These are phyloP conservation scores for Burhinus oedicnemus DNA, from an alignment of 2,113 vertebrate genomes.

Conservation along the genomic window DNA sequence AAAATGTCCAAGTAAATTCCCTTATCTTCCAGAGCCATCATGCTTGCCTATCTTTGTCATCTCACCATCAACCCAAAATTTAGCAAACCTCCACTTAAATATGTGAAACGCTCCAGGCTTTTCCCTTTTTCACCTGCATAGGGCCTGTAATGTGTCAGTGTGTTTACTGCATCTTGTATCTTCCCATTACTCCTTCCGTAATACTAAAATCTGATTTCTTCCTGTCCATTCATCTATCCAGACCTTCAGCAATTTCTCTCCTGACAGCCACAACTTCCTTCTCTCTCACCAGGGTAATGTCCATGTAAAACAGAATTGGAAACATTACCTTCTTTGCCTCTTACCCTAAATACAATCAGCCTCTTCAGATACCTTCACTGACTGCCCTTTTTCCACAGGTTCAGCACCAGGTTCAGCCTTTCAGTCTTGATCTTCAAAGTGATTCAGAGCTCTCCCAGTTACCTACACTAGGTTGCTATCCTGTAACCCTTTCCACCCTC, in stretches of 20 bases:
- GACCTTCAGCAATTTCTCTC: not conserved
- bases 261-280: not conserved
- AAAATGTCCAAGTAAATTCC: not conserved
- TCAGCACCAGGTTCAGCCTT: not conserved
- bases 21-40: not conserved
- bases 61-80: not conserved
- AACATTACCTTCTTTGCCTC: not conserved
- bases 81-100: not conserved
- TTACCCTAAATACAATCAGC: not conserved
- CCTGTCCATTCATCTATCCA: not conserved
- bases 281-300: fast-evolving
- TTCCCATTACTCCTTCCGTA: not conserved
- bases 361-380: not conserved
- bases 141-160: not conserved
- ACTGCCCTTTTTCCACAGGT: not conserved
- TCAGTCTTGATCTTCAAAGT: not conserved
- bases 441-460: not conserved
- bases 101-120: not conserved
- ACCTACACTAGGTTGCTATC: not conserved
- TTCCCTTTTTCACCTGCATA: not conserved
- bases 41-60: not conserved
- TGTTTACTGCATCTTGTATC: not conserved
- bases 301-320: not conserved
- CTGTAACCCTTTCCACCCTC: not conserved
- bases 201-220: not conserved